Percentiles rank a stretch among this genome's conserved stretches.
phyloP scores from a whole-genome alignment of 2,113 vertebrate genomes.

The Oryzias woworae region DNA sequence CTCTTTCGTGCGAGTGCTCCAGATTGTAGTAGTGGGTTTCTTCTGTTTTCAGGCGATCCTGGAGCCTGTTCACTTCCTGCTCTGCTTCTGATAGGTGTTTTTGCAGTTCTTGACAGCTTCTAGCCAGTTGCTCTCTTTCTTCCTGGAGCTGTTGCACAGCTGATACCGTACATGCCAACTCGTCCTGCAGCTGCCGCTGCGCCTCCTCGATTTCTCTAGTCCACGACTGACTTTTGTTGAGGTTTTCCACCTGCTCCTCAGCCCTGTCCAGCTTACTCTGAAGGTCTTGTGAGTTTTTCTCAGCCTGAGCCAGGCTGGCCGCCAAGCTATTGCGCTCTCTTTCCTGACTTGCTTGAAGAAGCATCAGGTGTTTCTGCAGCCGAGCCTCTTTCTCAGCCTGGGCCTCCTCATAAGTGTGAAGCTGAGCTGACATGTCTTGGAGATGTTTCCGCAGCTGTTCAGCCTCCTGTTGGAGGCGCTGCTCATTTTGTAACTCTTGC shows the following conservation, averaged over 20 bases:
- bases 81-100: conserved; percentile 79
- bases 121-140: conserved; percentile 77
- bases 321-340: conserved; percentile 84
- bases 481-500: conserved; percentile 79
- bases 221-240: conserved; percentile 33
- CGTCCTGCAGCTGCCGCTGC: conserved; percentile 68
- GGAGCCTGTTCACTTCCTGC: conserved; percentile 75
- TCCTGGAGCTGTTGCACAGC: conserved; percentile 79
- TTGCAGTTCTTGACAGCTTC: conserved; percentile 84
- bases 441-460: conserved; percentile 79
- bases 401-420: conserved; percentile 79
- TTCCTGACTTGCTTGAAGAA: conserved; percentile 88
- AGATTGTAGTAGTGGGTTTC: conserved; percentile 86
- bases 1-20: conserved; percentile 79
- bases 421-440: conserved; percentile 76
- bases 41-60: conserved; percentile 78
- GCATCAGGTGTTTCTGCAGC: conserved; percentile 83
- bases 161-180: conserved; percentile 47
- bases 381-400: conserved; percentile 84
- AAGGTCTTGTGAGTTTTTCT: conserved; percentile 80
- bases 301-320: conserved; percentile 81
- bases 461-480: conserved; percentile 80
- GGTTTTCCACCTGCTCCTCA: conserved; percentile 49
- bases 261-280: conserved; percentile 82
- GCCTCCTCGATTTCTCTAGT: conserved; percentile 54